phyloP scores from a whole-genome alignment of 2,113 vertebrate genomes.

The Clupea harengus region DNA sequence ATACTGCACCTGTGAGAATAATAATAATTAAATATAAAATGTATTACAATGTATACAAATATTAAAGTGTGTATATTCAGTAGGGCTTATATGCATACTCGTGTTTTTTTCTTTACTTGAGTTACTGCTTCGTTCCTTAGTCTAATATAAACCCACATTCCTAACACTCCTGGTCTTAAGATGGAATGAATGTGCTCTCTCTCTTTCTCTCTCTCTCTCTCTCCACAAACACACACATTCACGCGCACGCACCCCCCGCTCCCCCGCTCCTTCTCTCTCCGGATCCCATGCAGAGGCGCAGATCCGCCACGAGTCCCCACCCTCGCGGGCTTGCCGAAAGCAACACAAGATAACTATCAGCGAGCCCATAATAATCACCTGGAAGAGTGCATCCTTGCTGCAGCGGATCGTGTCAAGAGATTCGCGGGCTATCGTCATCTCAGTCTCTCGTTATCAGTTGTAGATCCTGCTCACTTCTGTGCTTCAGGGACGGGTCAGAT shows the following conservation, averaged over 20 bases:
- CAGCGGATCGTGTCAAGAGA: conserved; percentile 9
- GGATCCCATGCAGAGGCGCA: conserved; percentile 16
- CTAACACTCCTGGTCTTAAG: background rate
- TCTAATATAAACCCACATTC: background rate
- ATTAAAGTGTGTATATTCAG: background rate
- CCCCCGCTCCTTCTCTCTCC: background rate
- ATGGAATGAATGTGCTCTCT: background rate
- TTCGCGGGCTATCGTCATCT: background rate
- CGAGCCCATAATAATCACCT: conserved; percentile 6
- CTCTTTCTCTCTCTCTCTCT: conserved; percentile 12
- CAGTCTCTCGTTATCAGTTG: background rate
- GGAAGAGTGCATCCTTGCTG: conserved; percentile 6
- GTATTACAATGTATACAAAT: no score
- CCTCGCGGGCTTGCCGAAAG: conserved; percentile 16
- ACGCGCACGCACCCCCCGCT: background rate
- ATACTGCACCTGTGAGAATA: no score
- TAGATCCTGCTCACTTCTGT: background rate
- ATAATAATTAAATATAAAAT: no score
- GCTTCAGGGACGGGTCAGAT: background rate
- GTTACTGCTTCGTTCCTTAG: background rate
- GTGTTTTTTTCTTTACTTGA: background rate
- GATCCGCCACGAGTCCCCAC: conserved; percentile 13
- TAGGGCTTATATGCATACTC: background rate
- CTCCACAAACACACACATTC: background rate
- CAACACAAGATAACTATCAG: conserved; percentile 6